Conservation (phyloP, 2,888 invertebrate genomes). For the Rotaria macrura region DNA sequence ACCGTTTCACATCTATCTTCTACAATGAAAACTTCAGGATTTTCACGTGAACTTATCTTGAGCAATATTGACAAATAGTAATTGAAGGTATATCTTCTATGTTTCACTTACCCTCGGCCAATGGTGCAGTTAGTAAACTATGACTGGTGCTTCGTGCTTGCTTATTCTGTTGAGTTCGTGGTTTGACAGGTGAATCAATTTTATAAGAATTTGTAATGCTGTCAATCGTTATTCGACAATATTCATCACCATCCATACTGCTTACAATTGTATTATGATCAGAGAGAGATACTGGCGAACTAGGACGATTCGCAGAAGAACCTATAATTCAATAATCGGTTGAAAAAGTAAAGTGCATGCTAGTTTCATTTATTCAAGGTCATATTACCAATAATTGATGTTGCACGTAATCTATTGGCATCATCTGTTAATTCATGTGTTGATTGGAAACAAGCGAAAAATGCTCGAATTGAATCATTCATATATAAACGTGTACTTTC, state of each 20-base stretch:
- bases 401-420: constrained; percentile 36
- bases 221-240: constrained; percentile 41
- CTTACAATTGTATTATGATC: neutral
- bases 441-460: constrained; percentile 46
- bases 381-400: neutral
- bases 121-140: neutral
- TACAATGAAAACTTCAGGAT: no score
- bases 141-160: neutral
- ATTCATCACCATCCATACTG: neutral
- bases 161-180: neutral
- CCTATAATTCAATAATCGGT: neutral
- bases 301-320: neutral
- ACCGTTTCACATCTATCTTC: no score
- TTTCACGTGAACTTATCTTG: no score
- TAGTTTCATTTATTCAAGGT: neutral
- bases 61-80: no score
- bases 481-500: constrained; percentile 51
- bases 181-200: constrained; percentile 41
- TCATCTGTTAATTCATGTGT: constrained; percentile 14
- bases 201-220: constrained; percentile 41
- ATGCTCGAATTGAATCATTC: constrained; percentile 41
- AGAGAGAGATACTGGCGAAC: constrained; percentile 19
- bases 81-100: neutral
- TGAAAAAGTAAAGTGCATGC: neutral
- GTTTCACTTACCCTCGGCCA: no score